A percentile compares a stretch with the other conserved stretches of the same genome.
These are phyloP conservation scores for Ailurus styani DNA, from an alignment of 2,113 vertebrate genomes.

Conservation along the genomic window DNA sequence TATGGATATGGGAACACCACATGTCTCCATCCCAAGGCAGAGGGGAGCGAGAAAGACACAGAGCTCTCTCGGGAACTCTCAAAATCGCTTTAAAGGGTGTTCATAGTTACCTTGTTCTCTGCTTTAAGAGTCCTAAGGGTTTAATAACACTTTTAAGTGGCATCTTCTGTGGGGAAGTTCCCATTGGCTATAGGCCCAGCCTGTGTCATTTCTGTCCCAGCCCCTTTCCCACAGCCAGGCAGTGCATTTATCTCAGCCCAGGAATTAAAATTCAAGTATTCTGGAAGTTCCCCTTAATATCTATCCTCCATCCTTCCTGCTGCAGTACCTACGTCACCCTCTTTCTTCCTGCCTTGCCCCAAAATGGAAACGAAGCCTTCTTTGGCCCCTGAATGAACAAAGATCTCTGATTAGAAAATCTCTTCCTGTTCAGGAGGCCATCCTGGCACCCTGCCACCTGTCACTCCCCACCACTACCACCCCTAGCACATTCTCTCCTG, in stretches of 20 bases:
- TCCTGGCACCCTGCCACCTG: background rate
- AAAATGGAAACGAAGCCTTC: background rate
- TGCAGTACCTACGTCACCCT: background rate
- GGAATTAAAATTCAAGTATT: background rate
- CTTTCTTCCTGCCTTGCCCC: background rate
- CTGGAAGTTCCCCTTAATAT: conserved; percentile 32
- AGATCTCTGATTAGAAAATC: background rate
- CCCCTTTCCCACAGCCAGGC: conserved; percentile 15
- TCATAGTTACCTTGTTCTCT: conserved; percentile 38
- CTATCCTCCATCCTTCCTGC: background rate
- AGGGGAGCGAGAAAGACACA: conserved; percentile 27
- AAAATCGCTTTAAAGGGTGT: conserved; percentile 57
- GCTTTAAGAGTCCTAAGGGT: conserved; percentile 58
- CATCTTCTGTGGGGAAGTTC: conserved; percentile 62
- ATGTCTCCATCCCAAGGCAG: conserved; percentile 10
- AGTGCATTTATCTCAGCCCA: background rate
- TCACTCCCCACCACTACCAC: background rate
- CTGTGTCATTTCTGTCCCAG: conserved; percentile 35
- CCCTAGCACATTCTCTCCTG: background rate
- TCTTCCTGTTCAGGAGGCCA: conserved; percentile 18
- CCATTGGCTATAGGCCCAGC: conserved; percentile 45
- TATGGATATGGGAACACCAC: background rate
- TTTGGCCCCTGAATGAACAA: conserved; percentile 30
- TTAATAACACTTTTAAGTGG: conserved; percentile 64
- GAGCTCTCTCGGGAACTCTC: conserved; percentile 23